These are phyloP conservation scores for Branchinecta lynchi DNA, from an alignment of 1,140 invertebrate species.

Conservation along the genomic window DNA sequence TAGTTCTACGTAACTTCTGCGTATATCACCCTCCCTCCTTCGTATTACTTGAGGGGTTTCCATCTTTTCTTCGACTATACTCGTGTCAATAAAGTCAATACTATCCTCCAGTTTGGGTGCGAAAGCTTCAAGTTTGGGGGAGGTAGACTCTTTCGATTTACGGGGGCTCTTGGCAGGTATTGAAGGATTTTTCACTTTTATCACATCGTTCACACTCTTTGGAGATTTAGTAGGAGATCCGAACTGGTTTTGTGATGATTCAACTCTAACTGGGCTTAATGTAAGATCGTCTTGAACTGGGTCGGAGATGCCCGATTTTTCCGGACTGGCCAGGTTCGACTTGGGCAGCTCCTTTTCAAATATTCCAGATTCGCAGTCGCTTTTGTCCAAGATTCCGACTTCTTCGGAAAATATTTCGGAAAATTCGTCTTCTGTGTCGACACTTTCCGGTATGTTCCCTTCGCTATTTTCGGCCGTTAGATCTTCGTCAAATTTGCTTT, in stretches of 20 bases:
- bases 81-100: background rate
- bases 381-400: background rate
- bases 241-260: too few relatives aligned
- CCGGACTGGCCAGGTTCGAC: too few relatives aligned
- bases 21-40: background rate
- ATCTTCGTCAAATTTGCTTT: background rate
- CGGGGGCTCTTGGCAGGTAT: too few relatives aligned
- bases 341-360: too few relatives aligned
- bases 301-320: too few relatives aligned
- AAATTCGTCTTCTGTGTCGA: background rate
- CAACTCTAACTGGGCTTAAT: too few relatives aligned
- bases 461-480: background rate
- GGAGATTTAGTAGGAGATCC: too few relatives aligned
- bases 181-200: too few relatives aligned
- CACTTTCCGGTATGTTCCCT: background rate
- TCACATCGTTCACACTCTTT: too few relatives aligned
- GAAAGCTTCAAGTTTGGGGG: background rate
- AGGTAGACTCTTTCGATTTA: background rate
- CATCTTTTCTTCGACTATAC: background rate
- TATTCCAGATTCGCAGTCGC: background rate
- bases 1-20: background rate
- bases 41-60: background rate
- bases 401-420: constrained; percentile 3
- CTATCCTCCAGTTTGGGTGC: background rate
- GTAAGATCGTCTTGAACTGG: too few relatives aligned